phyloP scores from a whole-genome alignment of 2,888 invertebrate genomes.

The Sminthurides aquaticus region DNA sequence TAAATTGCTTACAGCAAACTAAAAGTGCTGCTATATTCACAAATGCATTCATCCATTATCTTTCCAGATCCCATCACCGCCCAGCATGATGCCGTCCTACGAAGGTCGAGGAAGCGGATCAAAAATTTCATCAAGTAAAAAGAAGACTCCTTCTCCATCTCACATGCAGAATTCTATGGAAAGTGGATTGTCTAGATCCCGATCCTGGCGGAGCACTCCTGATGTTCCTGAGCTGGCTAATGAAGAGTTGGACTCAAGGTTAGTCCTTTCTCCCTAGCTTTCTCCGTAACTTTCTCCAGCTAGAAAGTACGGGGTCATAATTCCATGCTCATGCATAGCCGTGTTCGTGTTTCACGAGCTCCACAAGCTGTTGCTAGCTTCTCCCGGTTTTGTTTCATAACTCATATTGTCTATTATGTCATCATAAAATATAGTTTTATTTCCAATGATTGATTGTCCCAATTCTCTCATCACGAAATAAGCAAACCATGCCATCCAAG shows the following conservation, averaged over 20 bases:
- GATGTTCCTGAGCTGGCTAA: conserved; percentile 31
- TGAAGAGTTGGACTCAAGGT: neutral
- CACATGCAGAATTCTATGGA: conserved; percentile 2
- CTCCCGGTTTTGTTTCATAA: no score
- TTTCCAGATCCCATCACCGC: conserved; percentile 19
- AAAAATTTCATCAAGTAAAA: conserved; percentile 19
- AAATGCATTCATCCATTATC: no score
- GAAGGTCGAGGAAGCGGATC: conserved; percentile 12
- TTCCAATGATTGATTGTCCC: no score
- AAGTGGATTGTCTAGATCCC: conserved; percentile 13
- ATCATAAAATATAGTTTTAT: no score
- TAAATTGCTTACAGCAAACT: no score
- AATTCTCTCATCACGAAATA: no score
- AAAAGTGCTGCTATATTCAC: no score
- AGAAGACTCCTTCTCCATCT: conserved; percentile 11
- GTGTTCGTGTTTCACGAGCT: neutral
- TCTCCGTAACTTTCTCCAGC: neutral
- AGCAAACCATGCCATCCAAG: no score
- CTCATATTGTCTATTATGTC: no score
- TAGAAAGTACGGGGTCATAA: neutral
- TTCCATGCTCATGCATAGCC: neutral
- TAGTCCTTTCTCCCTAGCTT: neutral
- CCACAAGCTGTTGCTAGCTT: neutral
- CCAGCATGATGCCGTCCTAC: conserved; percentile 10
- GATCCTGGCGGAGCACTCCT: conserved; percentile 38